Conservation (phyloP, 2,888 invertebrate species). For the Leptinotarsa juncta region DNA sequence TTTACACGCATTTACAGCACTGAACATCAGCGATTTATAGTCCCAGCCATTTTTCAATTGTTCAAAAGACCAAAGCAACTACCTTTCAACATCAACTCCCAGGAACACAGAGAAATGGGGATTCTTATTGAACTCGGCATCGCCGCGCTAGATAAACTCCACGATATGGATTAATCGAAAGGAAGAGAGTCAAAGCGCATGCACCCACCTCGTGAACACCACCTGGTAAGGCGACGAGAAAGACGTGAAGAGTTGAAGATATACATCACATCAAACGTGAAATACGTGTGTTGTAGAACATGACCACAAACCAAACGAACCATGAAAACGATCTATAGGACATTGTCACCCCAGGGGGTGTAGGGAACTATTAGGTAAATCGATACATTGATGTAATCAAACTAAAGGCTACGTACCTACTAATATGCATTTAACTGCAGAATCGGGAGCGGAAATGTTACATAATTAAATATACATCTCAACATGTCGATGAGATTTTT, state of each 20-base stretch:
- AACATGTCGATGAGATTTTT: no score
- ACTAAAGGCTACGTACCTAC: not conserved
- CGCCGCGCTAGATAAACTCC: conserved; percentile 28
- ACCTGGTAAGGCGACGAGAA: conserved; percentile 37
- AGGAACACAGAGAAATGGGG: not conserved
- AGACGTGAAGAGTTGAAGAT: conserved; percentile 3
- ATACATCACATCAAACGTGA: conserved; percentile 7
- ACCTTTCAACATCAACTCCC: not conserved
- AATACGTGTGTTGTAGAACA: not conserved
- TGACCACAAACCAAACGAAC: not conserved
- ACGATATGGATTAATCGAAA: conserved; percentile 52
- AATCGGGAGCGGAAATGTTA: no score
- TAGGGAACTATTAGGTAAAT: not conserved
- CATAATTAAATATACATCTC: no score
- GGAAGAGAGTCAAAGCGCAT: conserved; percentile 29
- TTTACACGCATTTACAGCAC: no score
- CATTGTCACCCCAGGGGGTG: not conserved
- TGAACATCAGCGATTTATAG: no score
- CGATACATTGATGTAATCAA: not conserved
- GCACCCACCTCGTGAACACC: conserved; percentile 48
- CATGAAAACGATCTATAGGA: conserved; percentile 4
- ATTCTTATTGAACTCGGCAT: conserved; percentile 28
- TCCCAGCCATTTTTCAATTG: no score
- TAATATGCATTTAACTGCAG: no score
- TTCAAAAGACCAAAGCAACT: no score